phyloP scores from a whole-genome alignment of 2,113 vertebrate genomes.

The Xenopus laevis region DNA sequence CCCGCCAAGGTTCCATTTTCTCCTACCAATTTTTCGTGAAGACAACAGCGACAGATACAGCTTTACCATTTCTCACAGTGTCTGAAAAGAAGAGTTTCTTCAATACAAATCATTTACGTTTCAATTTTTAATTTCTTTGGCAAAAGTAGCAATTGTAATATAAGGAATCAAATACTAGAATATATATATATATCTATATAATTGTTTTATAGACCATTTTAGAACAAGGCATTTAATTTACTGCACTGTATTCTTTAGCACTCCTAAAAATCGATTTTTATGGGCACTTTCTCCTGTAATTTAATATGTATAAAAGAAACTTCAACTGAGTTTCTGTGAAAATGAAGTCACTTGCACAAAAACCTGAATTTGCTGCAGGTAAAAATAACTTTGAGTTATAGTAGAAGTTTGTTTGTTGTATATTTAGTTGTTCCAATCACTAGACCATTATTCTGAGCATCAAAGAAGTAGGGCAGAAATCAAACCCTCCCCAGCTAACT shows the following conservation, averaged over 20 bases:
- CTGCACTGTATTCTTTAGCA: constrained; percentile 14
- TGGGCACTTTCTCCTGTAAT: background rate
- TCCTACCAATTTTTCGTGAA: constrained; percentile 57
- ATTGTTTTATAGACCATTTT: background rate
- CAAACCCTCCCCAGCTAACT: too few relatives aligned
- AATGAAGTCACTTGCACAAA: too few relatives aligned
- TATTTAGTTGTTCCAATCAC: too few relatives aligned
- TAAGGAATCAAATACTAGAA: background rate
- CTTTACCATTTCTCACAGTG: constrained; percentile 33
- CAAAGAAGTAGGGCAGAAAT: too few relatives aligned
- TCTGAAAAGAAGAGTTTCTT: constrained; percentile 57
- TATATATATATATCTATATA: background rate
- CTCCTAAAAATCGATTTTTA: background rate
- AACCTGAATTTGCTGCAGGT: too few relatives aligned
- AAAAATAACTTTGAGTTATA: too few relatives aligned
- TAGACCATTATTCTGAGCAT: too few relatives aligned
- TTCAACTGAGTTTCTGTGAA: too few relatives aligned
- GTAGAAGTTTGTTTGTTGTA: too few relatives aligned
- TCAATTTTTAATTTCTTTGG: constrained; percentile 15
- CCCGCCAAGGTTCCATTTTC: constrained; percentile 48
- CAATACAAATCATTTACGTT: constrained; percentile 5
- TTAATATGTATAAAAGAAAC: too few relatives aligned
- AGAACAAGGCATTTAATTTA: constrained; percentile 6
- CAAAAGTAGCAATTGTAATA: background rate
- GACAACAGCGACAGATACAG: constrained; percentile 8